Evolutionary conservation across 37 sponge, comb jelly and placozoan species (phyloP), one percentile per base, ranked within the genome.

Genomic region (Agelas oroides): DNA sequence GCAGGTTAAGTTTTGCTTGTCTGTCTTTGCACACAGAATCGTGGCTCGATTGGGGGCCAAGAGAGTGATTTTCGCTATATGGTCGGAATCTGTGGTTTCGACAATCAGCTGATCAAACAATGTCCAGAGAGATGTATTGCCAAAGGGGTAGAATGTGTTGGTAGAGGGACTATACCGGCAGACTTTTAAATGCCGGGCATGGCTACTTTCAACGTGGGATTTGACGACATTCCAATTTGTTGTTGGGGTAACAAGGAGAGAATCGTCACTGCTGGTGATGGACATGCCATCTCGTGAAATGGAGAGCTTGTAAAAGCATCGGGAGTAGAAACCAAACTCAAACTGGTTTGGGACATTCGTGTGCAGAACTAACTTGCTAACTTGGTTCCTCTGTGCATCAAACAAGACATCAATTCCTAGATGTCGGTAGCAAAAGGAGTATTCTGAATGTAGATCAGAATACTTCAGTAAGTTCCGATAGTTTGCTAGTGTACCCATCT

Each of bases 21-120:
- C 27, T 5, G 13, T 6, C 28, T n/a, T n/a, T 62, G 64, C 24
- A 62, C 11, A 27, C 27, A 62, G 28, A 27, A 27, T 11, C 5
- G 28, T n/a, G 64, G 5, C 5, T 62, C 28, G 64, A 12, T n/a
- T 5, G 5, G 35, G 59, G 28, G 55, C 77, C 18, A 32, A 28
- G 18, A 76, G 35, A 1, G 56, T 58, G 19, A 76, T 33, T 34
- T 54, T 76, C 14, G 77, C 77, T 28, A 76, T 76, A 32, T 54
- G 24, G 21, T 76, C 33, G 14, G 25, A 34, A 20, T 20, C 16
- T 1, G 77, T 76, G 31, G 58, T 76, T 33, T 76, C 77, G 25
- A 54, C 55, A 15, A 76, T 15, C 18, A 76, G 38, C 77, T 76
- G 77, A 33, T 76, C 58, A 58, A 76, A 76, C 61, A 76, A 57